Base-by-base conservation (phyloP, 2,797 vertebrate genomes). In the Perodicticus potto region DNA sequence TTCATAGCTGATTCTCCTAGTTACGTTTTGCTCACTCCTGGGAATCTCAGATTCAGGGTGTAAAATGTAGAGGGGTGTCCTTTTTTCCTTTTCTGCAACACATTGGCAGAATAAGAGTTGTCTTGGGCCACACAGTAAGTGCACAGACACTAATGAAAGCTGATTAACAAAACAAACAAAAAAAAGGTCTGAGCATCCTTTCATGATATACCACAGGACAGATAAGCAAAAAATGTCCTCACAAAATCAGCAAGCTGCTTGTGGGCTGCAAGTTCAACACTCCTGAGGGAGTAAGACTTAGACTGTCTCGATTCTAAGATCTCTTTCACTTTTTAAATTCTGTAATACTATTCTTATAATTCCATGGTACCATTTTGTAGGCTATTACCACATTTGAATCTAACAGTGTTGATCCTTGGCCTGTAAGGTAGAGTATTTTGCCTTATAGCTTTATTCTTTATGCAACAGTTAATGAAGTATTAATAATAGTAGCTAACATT, bases 251-350 rank as follows among this genome's bases (percentile, higher is more conserved):
- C 49, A 53, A 53, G 49, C 14, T 53, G 49, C 49, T 53, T 53
- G 13, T 53, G 49, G 49, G 49, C 14, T 14, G 49, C 49, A 53
- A 53, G 49, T 53, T 14, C 14, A 13, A 53, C 14, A 53, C 49
- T 16, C 49, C 14, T 14, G 13, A 53, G 49, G 49, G 49, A 53
- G 49, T 53, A 53, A 53, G 49, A 53, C 49, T 45, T 86, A 43
- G 37, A 77, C 10, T 59, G 74, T 11, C n/a, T 73, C 4, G 11
- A 77, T 85, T 94, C 40, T 84, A 89, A 76, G 27, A 37, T 63
- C 9, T 86, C 63, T 83, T 95, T 94, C 29, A 37, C 67, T 11
- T 85, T 87, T 82, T 87, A 87, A 82, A 84, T 85, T 76, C 10
- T 85, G 19, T 55, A 7, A 8, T 91, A 43, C 27, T 12, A 49